These are phyloP conservation scores for Lasius platythorax DNA, from an alignment of 2,888 invertebrate genomes.

Conservation along the genomic window DNA sequence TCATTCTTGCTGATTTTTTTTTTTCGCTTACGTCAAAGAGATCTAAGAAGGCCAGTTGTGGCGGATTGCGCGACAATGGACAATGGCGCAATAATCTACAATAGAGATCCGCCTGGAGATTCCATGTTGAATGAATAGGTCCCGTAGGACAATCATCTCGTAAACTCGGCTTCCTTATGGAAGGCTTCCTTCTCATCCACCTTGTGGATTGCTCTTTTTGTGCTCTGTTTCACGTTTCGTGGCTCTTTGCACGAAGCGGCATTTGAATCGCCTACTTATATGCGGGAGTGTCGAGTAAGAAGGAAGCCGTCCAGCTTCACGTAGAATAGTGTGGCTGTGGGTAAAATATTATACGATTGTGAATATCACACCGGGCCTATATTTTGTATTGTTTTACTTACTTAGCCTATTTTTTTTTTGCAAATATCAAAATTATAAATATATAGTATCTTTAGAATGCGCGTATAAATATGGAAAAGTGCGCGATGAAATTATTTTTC, in stretches of 20 bases:
- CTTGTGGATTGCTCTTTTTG: slow-evolving; percentile 60
- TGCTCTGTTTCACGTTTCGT: slow-evolving; percentile 71
- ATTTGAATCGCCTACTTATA: slow-evolving; percentile 69
- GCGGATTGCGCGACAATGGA: slow-evolving; percentile 79
- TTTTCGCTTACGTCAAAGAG: slow-evolving; percentile 61
- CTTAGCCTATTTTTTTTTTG: neutral
- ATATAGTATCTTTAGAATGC: neutral
- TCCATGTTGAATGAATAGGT: slow-evolving; percentile 80
- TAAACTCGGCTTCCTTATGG: slow-evolving; percentile 78
- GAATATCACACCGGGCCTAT: neutral
- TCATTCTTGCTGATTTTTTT: slow-evolving; percentile 55
- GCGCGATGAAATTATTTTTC: neutral
- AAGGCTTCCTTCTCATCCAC: slow-evolving; percentile 58
- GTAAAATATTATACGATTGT: slow-evolving; percentile 34
- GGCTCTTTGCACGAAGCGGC: slow-evolving; percentile 54
- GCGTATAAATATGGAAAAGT: neutral
- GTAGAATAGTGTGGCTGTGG: slow-evolving; percentile 25
- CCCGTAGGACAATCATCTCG: slow-evolving; percentile 81
- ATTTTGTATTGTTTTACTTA: neutral
- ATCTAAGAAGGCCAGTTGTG: slow-evolving; percentile 61
- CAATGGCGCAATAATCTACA: slow-evolving; percentile 83
- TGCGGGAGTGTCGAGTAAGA: slow-evolving; percentile 66
- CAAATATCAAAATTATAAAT: slow-evolving; percentile 8
- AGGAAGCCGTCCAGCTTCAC: slow-evolving; percentile 45
- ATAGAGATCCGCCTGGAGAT: slow-evolving; percentile 82